Base-by-base conservation (phyloP, 2,888 invertebrate species). In the Lottia scabra region DNA sequence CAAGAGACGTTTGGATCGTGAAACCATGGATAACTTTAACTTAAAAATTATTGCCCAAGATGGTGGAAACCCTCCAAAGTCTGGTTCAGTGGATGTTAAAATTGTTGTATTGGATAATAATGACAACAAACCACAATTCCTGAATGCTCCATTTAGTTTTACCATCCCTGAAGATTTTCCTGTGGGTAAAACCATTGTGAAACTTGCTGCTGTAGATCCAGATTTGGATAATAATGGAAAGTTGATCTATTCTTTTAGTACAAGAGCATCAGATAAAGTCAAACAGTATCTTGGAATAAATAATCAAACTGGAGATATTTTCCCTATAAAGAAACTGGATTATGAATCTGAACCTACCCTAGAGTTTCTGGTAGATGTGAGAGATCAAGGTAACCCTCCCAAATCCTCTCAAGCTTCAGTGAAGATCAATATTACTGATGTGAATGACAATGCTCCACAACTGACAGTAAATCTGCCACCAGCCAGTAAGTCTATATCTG, bases 401-500 rank as follows among this genome's bases (percentile, higher is more conserved):
- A 78, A 74, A 46, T 80, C 80, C 0, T 79, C 81, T 0, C 75
- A 78, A 16, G 96, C 97, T 5, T 75, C 75, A 16, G 86, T 88
- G 91, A 94, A 79, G 15, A 79, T 84, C 23, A 82, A 77, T 43
- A 80, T 87, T 67, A 74, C 95, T 26, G 94, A 94, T 3, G 94
- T 97, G 0, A 91, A 94, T 79, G 98, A 98, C 91, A 96, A 98
- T 89, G 96, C 95, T 0, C 95, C 96, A 71, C 92, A 94, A 4
- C 92, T 95, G 0, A 95, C 94, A 80, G 95, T 95, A 23, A 95
- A 95, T 88, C 91, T 97, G 70, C 93, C 95, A 79, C 93, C 94
- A 81, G 97, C 97, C 87, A 93, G 93, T 3, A 89, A 89, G 26
- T 77, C 82, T 56, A 87, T 89, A 13, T 72, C 76, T 4, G 91